phyloP scores from a whole-genome alignment of 2,113 vertebrate genomes.

The Stigmatopora argus region DNA sequence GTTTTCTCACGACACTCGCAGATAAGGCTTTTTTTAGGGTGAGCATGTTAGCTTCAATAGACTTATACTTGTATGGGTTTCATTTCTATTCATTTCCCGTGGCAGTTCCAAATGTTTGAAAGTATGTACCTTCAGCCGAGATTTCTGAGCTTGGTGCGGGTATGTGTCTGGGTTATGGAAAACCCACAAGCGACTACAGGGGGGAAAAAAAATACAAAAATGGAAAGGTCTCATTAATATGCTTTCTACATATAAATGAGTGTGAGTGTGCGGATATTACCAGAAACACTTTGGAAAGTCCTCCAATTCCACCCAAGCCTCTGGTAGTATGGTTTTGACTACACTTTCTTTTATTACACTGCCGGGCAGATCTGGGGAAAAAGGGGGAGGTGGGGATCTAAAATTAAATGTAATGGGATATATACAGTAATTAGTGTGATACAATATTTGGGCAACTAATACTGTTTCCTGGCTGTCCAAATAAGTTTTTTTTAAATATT shows the following conservation, averaged over 20 bases:
- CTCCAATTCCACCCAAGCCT: slow-evolving; percentile 83
- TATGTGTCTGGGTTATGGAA: slow-evolving; percentile 80
- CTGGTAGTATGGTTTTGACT: slow-evolving; percentile 55
- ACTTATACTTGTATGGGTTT: neutral
- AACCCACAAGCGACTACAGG: slow-evolving; percentile 73
- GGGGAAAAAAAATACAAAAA: slow-evolving; percentile 27
- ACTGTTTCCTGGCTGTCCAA: too few relatives aligned
- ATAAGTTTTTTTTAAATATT: too few relatives aligned
- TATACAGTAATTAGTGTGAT: neutral
- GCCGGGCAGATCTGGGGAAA: slow-evolving; percentile 33
- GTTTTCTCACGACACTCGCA: neutral
- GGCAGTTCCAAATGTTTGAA: too few relatives aligned
- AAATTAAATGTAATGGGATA: neutral
- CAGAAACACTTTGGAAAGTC: slow-evolving; percentile 87
- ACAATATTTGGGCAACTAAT: too few relatives aligned
- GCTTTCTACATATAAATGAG: neutral
- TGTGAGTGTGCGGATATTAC: slow-evolving; percentile 64
- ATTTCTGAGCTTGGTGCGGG: slow-evolving; percentile 68
- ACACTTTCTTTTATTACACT: slow-evolving; percentile 20
- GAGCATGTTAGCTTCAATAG: neutral
- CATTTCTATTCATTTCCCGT: neutral
- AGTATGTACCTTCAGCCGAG: slow-evolving; percentile 71
- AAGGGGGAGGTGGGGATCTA: neutral
- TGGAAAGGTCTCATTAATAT: too few relatives aligned
- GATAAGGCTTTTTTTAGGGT: neutral